phyloP scores from a whole-genome alignment of 2,888 invertebrate species.

The Ypsolopha scabrella region DNA sequence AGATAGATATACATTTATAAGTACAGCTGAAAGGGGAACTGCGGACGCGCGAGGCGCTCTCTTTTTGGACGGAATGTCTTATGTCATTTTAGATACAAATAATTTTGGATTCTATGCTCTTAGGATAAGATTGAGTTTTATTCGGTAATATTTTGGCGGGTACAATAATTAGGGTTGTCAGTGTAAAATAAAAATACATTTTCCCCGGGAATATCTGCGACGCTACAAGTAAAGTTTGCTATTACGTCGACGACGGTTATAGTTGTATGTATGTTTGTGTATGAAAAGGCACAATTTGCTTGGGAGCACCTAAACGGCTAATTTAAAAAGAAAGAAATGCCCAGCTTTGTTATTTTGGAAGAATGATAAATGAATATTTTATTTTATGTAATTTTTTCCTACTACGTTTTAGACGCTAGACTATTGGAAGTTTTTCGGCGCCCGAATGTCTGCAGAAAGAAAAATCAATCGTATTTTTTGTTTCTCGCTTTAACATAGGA shows the following conservation, averaged over 20 bases:
- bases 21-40: conserved; percentile 57
- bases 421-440: too few relatives aligned
- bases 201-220: conserved; percentile 61
- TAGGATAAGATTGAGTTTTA: conserved; percentile 15
- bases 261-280: conserved; percentile 29
- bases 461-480: too few relatives aligned
- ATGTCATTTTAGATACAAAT: conserved; percentile 8
- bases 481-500: too few relatives aligned
- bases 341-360: too few relatives aligned
- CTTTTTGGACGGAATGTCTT: conserved; percentile 26
- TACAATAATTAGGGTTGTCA: conserved; percentile 27
- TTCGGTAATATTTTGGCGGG: conserved; percentile 13
- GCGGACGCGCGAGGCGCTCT: conserved; percentile 35
- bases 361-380: background rate
- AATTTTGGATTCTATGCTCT: conserved; percentile 15
- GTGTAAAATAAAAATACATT: conserved; percentile 66
- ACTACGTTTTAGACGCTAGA: too few relatives aligned
- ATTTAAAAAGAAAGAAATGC: conserved; percentile 46
- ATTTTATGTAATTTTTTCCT: background rate
- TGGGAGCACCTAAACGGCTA: conserved; percentile 55
- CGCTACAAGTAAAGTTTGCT: conserved; percentile 61
- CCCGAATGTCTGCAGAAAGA: too few relatives aligned
- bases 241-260: conserved; percentile 23
- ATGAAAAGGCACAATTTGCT: conserved; percentile 38
- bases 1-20: conserved; percentile 42